These are phyloP conservation scores for Erebia epiphron DNA, from an alignment of 2,888 invertebrate genomes.

Conservation along the genomic window DNA sequence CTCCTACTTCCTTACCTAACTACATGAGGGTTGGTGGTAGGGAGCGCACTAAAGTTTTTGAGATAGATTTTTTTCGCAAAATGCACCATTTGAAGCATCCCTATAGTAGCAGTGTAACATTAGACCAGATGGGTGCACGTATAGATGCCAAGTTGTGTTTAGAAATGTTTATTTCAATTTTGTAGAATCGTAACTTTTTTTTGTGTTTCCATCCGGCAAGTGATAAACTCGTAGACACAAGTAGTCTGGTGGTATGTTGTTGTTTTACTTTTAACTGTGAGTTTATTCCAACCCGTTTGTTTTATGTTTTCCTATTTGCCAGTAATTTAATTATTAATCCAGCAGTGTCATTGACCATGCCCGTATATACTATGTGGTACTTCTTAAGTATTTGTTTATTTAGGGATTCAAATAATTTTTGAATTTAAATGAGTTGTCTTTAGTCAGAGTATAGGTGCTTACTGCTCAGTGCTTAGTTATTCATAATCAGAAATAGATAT, in stretches of 20 bases:
- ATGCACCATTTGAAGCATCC: constrained; percentile 68
- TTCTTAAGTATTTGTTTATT: constrained; percentile 7
- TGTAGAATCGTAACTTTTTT: constrained; percentile 36
- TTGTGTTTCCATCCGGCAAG: constrained; percentile 37
- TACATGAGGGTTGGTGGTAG: constrained; percentile 72
- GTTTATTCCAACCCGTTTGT: constrained; percentile 20
- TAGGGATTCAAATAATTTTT: not conserved
- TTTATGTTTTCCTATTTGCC: constrained; percentile 17
- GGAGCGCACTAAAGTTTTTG: constrained; percentile 77
- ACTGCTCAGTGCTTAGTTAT: not conserved
- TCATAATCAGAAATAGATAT: not conserved
- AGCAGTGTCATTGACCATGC: constrained; percentile 7
- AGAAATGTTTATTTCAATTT: constrained; percentile 15
- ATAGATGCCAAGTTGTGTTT: constrained; percentile 8
- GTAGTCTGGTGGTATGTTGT: constrained; percentile 27
- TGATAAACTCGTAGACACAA: constrained; percentile 21
- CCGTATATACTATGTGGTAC: constrained; percentile 1
- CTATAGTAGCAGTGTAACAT: constrained; percentile 56
- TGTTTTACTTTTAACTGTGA: constrained; percentile 25
- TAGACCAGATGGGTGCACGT: constrained; percentile 34
- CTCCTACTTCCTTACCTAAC: constrained; percentile 67
- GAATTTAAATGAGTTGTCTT: not conserved
- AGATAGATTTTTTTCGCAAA: constrained; percentile 79
- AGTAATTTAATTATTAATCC: constrained; percentile 8
- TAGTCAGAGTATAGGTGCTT: not conserved